Percentiles rank a stretch among this genome's conserved stretches.
phyloP scores from a whole-genome alignment of 2,888 invertebrate genomes.

The Lamellibrachia satsuma region DNA sequence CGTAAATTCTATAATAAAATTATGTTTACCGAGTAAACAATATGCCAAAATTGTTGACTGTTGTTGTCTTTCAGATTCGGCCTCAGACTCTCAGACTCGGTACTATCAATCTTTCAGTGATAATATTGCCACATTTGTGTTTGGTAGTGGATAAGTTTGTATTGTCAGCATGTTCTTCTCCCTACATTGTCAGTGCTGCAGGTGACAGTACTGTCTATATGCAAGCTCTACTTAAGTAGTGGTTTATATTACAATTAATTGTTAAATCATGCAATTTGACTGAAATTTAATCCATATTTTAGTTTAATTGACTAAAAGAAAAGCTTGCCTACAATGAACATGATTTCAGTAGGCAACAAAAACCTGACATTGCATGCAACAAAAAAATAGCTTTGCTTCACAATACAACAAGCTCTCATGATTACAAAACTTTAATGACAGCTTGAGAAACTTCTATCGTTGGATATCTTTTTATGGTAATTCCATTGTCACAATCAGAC shows the following conservation, averaged over 20 bases:
- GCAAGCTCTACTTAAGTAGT: not conserved
- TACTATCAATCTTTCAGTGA: not conserved
- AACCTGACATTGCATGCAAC: not conserved
- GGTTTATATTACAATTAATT: no score
- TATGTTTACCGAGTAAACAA: no score
- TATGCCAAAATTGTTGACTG: no score
- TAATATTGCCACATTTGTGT: not conserved
- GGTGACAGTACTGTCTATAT: not conserved
- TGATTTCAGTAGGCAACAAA: not conserved
- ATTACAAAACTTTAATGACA: not conserved
- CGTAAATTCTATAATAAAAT: no score
- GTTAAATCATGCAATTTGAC: not conserved
- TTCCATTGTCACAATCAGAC: not conserved
- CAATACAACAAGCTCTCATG: not conserved
- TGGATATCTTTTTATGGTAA: not conserved
- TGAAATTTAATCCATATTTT: not conserved
- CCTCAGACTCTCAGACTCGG: no score
- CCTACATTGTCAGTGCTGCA: not conserved
- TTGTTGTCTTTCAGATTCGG: no score
- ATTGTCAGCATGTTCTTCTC: not conserved
- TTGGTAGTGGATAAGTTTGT: not conserved
- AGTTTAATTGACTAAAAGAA: not conserved
- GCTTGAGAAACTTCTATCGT: not conserved
- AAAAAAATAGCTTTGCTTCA: not conserved
- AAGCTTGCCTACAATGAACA: not conserved